phyloP scores from a whole-genome alignment of 2,797 vertebrate species.

The Gallinago stenura region DNA sequence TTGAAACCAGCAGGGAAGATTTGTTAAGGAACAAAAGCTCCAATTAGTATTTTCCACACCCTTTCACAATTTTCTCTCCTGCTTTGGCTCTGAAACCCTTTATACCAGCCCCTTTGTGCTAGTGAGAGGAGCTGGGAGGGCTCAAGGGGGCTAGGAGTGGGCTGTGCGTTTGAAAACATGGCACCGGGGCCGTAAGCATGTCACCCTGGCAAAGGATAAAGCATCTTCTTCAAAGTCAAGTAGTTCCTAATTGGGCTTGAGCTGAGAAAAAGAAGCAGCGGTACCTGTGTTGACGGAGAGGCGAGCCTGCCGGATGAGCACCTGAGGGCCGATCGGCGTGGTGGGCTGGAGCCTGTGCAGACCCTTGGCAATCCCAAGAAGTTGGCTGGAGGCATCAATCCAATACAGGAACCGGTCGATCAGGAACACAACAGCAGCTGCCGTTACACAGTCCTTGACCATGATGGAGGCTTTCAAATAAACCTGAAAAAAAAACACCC shows the following conservation, averaged over 20 bases:
- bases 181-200: conserved; percentile 17
- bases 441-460: conserved; percentile 76
- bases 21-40: conserved; percentile 84
- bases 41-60: conserved; percentile 87
- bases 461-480: conserved; percentile 85
- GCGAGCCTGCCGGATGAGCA: conserved; percentile 92
- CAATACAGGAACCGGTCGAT: conserved; percentile 92
- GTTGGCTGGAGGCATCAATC: conserved; percentile 85
- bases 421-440: conserved; percentile 86
- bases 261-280: background rate
- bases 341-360: conserved; percentile 83
- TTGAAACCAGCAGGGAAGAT: conserved; percentile 83
- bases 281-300: conserved; percentile 88
- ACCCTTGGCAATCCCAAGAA: conserved; percentile 85
- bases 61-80: conserved; percentile 83
- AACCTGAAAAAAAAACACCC: conserved; percentile 70
- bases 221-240: conserved; percentile 47
- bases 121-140: conserved; percentile 66
- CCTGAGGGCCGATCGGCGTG: conserved; percentile 88
- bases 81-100: conserved; percentile 79
- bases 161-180: conserved; percentile 40
- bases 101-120: conserved; percentile 78
- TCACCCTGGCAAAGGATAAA: conserved; percentile 13
- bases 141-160: conserved; percentile 1
- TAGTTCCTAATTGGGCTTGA: background rate